Evolutionary conservation across 2,888 invertebrate species (phyloP).

Genomic region (Arctia plantaginis): DNA sequence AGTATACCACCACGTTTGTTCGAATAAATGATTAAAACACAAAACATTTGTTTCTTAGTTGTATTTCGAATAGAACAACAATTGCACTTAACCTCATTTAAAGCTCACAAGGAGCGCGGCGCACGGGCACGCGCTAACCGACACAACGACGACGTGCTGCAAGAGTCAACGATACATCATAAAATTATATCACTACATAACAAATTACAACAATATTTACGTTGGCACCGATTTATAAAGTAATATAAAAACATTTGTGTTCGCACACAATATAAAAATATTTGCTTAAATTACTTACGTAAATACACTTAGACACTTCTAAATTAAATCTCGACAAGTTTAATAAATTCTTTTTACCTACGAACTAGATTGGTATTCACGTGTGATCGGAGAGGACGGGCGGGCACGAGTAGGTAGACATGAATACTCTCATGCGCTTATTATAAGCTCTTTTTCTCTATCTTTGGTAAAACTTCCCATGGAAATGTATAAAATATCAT

Average conservation of each 20-base stretch:
- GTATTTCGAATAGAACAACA: slow-evolving; percentile 85
- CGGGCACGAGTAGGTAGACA: background rate
- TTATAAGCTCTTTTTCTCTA: slow-evolving; percentile 20
- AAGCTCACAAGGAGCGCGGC: slow-evolving; percentile 71
- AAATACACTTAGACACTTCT: slow-evolving; percentile 78
- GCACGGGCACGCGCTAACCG: slow-evolving; percentile 40
- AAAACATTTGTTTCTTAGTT: slow-evolving; percentile 71
- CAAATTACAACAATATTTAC: slow-evolving; percentile 86
- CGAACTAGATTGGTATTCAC: slow-evolving; percentile 76
- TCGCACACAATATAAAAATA: slow-evolving; percentile 84
- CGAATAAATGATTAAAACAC: slow-evolving; percentile 59
- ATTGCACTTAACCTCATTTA: slow-evolving; percentile 81
- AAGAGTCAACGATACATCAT: slow-evolving; percentile 82
- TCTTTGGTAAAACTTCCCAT: slow-evolving; percentile 51
- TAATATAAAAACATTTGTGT: slow-evolving; percentile 83
- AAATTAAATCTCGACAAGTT: slow-evolving; percentile 83
- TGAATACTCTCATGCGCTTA: slow-evolving; percentile 13
- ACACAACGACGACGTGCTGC: slow-evolving; percentile 65
- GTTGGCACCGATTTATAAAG: slow-evolving; percentile 85
- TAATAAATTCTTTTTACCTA: slow-evolving; percentile 81
- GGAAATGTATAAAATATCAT: slow-evolving; percentile 18
- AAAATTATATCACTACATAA: slow-evolving; percentile 85
- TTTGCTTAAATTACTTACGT: slow-evolving; percentile 81
- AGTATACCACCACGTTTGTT: slow-evolving; percentile 43
- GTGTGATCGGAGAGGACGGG: slow-evolving; percentile 53